Evolutionary conservation across 2,888 invertebrate genomes (phyloP), one percentile per base, ranked within the genome.

Genomic region (Yponomeuta plumbellus): DNA sequence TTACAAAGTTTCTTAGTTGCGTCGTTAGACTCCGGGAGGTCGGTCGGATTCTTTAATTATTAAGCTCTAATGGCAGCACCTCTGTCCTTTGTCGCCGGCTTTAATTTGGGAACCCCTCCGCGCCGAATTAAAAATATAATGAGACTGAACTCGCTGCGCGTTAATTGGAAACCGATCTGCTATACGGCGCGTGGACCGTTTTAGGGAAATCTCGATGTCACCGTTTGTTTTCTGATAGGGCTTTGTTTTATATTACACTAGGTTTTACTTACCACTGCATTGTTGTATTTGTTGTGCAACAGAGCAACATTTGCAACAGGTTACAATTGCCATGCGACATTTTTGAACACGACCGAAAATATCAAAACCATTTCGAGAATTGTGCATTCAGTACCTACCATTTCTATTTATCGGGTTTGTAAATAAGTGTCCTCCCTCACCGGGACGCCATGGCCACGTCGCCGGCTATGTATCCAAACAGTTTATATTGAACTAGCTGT

Each of bases 101-200:
- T 88, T 89, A 90, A 89, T 91, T 89, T 86, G 83, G 80, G 83
- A 90, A 86, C 86, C 88, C 89, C 67, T 69, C 65, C 62, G 52
- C 39, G 86, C 89, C 87, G 89, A 91, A 91, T 91, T 91, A 91
- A 91, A 91, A 91, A 90, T 91, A 91, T 91, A 91, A 91, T 90
- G 91, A 91, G 91, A 86, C 81, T 78, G 81, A 81, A 84, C 85
- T 81, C 84, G 84, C 84, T 77, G 81, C 77, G 80, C 84, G 88
- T 89, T 91, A 90, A 91, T 91, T 91, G 91, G 90, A 88, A 90
- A 90, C 88, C 88, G 90, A 91, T 91, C 89, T 86, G 81, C 75
- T 73, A 73, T 76, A 73, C 73, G 61, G 69, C 68, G 77, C 77
- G 75, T 74, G 77, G 76, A 75, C 72, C 2, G 78, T 75, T 79